phyloP scores from a whole-genome alignment of 2,888 invertebrate species.

The Mythimna ferrago region DNA sequence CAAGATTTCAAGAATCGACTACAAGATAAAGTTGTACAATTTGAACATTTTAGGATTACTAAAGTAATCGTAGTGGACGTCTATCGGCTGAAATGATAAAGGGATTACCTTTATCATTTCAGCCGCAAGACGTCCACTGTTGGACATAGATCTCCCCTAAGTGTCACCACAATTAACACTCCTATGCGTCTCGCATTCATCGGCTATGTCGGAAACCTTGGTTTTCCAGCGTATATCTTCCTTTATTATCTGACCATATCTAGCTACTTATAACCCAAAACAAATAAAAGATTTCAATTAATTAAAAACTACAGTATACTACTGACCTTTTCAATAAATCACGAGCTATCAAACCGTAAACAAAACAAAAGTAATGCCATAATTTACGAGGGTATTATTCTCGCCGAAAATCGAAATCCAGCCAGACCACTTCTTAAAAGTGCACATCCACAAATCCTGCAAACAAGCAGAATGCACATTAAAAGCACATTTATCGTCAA shows the following conservation, averaged over 20 bases:
- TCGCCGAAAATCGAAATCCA: conserved; percentile 35
- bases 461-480: conserved; percentile 65
- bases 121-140: no score
- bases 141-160: no score
- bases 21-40: background rate
- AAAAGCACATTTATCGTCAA: conserved; percentile 69
- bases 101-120: no score
- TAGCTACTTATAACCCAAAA: background rate
- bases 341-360: conserved; percentile 30
- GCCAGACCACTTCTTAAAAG: conserved; percentile 56
- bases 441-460: conserved; percentile 60
- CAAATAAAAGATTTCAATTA: conserved; percentile 20
- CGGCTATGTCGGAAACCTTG: no score
- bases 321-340: conserved; percentile 36
- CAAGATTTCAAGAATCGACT: conserved; percentile 10
- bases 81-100: no score
- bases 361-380: conserved; percentile 49
- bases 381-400: conserved; percentile 52
- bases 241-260: background rate
- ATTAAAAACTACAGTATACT: background rate
- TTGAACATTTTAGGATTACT: background rate
- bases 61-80: background rate
- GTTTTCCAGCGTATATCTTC: background rate
- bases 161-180: no score
- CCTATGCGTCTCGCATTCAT: no score